Percentiles rank a stretch among this genome's conserved stretches.
Evolutionary conservation across 2,113 vertebrate genomes (phyloP).

Genomic region (Lipophrys pholis): DNA sequence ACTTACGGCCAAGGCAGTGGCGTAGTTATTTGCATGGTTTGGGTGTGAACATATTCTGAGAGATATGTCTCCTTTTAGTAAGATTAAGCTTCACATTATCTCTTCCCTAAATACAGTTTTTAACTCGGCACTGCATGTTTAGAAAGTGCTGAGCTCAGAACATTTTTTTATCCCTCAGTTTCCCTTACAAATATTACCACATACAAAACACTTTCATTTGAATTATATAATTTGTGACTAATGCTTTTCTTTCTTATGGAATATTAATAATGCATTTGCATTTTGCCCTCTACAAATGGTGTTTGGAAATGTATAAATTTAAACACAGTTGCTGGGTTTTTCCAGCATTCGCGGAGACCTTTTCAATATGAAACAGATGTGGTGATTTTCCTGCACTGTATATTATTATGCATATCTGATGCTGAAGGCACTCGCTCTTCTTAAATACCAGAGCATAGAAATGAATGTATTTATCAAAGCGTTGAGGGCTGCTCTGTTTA

Average conservation of each 20-base stretch:
- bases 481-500: conserved; percentile 45
- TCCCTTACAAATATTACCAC: conserved; percentile 67
- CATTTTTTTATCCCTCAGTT: conserved; percentile 47
- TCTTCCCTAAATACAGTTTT: conserved; percentile 24
- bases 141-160: conserved; percentile 55
- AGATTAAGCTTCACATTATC: conserved; percentile 20
- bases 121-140: conserved; percentile 8
- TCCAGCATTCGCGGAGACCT: conserved; percentile 51
- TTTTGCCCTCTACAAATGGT: conserved; percentile 62
- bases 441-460: conserved; percentile 73
- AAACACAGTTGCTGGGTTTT: conserved; percentile 64
- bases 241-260: conserved; percentile 70
- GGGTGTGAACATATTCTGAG: conserved; percentile 7
- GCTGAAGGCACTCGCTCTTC: conserved; percentile 62
- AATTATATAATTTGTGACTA: conserved; percentile 78
- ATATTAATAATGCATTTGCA: conserved; percentile 78
- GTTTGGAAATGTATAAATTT: conserved; percentile 75
- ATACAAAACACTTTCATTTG: conserved; percentile 75
- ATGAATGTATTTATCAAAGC: conserved; percentile 73
- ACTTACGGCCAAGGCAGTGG: neutral
- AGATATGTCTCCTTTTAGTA: conserved; percentile 9
- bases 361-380: conserved; percentile 72
- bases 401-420: conserved; percentile 75
- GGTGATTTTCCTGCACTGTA: conserved; percentile 62
- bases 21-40: neutral